Base-by-base conservation (phyloP, 2,797 vertebrate species). In the Rhinichthys osculus region DNA sequence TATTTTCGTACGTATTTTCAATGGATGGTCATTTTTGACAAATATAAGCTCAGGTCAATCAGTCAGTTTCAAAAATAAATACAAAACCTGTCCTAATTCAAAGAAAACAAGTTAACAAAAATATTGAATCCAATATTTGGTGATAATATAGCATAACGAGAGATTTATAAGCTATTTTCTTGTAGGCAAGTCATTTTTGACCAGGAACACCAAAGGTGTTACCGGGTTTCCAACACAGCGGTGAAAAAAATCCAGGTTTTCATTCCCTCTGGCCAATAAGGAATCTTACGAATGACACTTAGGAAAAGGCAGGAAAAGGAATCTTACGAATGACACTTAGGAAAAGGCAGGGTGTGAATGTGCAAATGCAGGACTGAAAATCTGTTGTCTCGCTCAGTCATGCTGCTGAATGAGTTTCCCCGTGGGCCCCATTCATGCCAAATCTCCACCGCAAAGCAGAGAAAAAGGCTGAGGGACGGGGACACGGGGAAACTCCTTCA, bases 291-390 rank as follows among this genome's bases (percentile, higher is more conserved):
- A 21, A 30, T 64, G 80, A 50, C 85, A 71, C 64, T 79, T 74
- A 40, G 27, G 14, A 81, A 59, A 69, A 35, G n/a, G 44, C 57
- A 76, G 47, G 50, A n/a, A n/a, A 5, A 52, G 77, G 54, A 73
- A 72, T 85, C 77, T 85, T 80, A 30, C 30, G 5, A 21, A 30
- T 64, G 80, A 50, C 85, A 71, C 64, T 79, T 74, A 40, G 27
- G 14, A 81, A 59, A 69, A 35, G n/a, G 44, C 57, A 76, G 47
- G 50, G 72, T 78, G 85, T 78, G 72, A 82, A 82, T 59, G 80
- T 82, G 79, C 85, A 81, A 86, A 82, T 81, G 70, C 38, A 57
- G 35, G 38, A 62, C 50, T 83, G 74, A 78, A 80, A 86, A 76
- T 83, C 71, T 77, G 66, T 83, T 42, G 84, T 73, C 59, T 80